Base-by-base conservation (phyloP, 2,113 vertebrate species). In the Ibidorhyncha struthersii region DNA sequence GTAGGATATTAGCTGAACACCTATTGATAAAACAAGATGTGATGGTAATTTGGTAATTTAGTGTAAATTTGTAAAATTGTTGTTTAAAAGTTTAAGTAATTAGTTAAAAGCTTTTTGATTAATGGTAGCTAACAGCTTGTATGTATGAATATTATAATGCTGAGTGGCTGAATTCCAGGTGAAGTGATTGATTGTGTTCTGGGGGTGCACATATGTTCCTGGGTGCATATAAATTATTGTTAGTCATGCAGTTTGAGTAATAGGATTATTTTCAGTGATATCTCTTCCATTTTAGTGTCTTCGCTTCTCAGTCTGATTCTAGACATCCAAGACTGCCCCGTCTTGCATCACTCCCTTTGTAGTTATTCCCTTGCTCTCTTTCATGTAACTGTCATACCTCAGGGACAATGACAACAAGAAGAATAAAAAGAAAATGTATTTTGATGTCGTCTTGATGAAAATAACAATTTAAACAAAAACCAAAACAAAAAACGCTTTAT, bases 91-190 rank as follows among this genome's bases (percentile, higher is more conserved):
- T 83, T 90, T 58, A 97, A 94, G 77, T 95, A 96, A 97, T 98
- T 96, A 94, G 53, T 88, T 95, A 96, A 97, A 96, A 95, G 93
- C 92, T 91, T 83, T 97, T 97, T 97, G 97, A 97, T 98, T 97
- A 97, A 97, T 97, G 93, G 62, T 88, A 95, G 63, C 87, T 94
- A 96, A 96, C 96, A 98, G 89, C 94, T 96, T 96, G 96, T 88
- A 83, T 82, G 72, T 88, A 66, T 89, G 90, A 96, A 59, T 86
- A 53, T 89, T 81, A 53, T 88, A 92, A 47, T 94, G 95, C 87
- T 70, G 96, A 97, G 72, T 93, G 90, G 96, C 96, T 97, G 62
- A 96, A 96, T 94, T 98, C 94, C 96, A 98, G 93, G 95, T 94
- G 72, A 95, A 83, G 38, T 98, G 97, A 98, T 95, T 95, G 97